phyloP scores from a whole-genome alignment of 2,888 invertebrate genomes.

The Gerris lacustris region DNA sequence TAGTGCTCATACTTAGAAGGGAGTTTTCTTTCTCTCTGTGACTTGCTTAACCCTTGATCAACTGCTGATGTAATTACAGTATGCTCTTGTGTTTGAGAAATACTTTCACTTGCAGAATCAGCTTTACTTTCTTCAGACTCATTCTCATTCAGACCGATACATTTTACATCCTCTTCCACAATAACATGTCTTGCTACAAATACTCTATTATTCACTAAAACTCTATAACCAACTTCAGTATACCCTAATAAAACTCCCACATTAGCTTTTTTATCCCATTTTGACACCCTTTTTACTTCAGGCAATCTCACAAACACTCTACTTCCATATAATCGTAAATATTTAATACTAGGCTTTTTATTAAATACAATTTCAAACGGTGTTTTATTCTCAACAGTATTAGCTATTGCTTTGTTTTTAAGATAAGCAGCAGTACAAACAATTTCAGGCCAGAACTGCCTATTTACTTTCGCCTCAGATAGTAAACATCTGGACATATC shows the following conservation, averaged over 20 bases:
- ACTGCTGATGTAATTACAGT: neutral
- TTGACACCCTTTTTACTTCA: constrained; percentile 9
- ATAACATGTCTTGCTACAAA: constrained; percentile 30
- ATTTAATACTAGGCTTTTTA: neutral
- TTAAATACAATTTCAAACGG: neutral
- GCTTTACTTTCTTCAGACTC: constrained; percentile 20
- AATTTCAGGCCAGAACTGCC: neutral
- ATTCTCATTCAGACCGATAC: constrained; percentile 24
- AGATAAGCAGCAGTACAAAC: neutral
- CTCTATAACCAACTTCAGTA: constrained; percentile 31
- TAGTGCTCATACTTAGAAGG: neutral
- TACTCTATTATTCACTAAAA: constrained; percentile 30
- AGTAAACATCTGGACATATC: neutral
- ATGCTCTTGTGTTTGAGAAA: neutral
- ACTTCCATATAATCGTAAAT: neutral
- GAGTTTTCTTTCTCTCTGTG: neutral
- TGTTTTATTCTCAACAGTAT: neutral
- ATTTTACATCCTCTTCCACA: constrained; percentile 29
- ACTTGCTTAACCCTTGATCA: neutral
- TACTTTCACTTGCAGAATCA: neutral
- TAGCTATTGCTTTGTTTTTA: neutral
- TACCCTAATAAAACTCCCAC: constrained; percentile 31
- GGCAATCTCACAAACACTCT: neutral
- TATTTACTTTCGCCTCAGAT: neutral
- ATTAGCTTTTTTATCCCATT: constrained; percentile 24